Percentiles rank a stretch among this genome's conserved stretches.
phyloP scores from a whole-genome alignment of 2,797 vertebrate genomes.

The Coendou prehensilis region DNA sequence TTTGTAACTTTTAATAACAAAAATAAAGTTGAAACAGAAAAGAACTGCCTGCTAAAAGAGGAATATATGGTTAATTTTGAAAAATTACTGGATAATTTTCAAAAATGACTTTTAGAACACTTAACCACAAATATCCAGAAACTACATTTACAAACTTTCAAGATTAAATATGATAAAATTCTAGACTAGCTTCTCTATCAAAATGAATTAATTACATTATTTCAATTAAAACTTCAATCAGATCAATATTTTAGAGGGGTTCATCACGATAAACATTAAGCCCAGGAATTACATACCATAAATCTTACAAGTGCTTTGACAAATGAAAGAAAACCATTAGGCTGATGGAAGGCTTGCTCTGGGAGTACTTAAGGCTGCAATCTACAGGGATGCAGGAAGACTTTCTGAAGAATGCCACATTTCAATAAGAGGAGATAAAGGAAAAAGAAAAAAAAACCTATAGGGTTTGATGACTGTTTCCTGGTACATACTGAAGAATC shows the following conservation, averaged over 20 bases:
- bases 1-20: conserved; percentile 58
- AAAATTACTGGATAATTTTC: conserved; percentile 7
- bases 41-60: conserved; percentile 51
- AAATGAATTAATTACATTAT: conserved; percentile 82
- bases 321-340: conserved; percentile 83
- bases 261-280: conserved; percentile 79
- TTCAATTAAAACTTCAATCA: conserved; percentile 83
- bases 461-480: not conserved
- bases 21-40: conserved; percentile 71
- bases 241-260: conserved; percentile 77
- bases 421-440: conserved; percentile 32
- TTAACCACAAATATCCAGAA: conserved; percentile 55
- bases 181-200: conserved; percentile 73
- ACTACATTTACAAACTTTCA: conserved; percentile 42
- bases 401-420: conserved; percentile 64
- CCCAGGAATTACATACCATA: conserved; percentile 47
- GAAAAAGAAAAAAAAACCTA: not conserved
- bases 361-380: conserved; percentile 65
- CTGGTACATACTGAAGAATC: not conserved
- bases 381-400: conserved; percentile 64
- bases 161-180: conserved; percentile 55
- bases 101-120: conserved; percentile 49
- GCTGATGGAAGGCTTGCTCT: conserved; percentile 74
- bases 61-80: conserved; percentile 54
- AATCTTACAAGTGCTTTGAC: conserved; percentile 57